Evolutionary conservation across 2,113 vertebrate genomes (phyloP).

Genomic region (Megaceryle torquata): DNA sequence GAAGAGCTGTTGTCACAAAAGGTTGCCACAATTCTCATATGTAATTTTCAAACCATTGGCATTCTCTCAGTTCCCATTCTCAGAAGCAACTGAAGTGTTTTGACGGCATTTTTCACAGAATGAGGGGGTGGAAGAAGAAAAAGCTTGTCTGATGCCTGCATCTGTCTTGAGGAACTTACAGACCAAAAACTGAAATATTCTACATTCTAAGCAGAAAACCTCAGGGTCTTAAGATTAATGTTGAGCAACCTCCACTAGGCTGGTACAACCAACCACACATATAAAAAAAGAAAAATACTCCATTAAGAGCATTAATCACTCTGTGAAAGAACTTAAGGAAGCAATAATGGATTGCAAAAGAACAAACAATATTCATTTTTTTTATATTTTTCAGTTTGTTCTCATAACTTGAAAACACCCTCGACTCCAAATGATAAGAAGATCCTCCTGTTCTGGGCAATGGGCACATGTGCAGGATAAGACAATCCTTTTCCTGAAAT

Average conservation of each 20-base stretch:
- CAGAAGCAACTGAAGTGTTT: constrained; percentile 24
- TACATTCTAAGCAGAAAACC: neutral
- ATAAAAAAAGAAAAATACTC: neutral
- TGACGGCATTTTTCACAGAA: constrained; percentile 28
- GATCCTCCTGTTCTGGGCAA: neutral
- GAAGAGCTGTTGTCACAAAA: constrained; percentile 10
- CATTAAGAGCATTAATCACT: neutral
- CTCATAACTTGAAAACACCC: neutral
- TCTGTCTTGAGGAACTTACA: neutral
- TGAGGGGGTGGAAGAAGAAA: neutral
- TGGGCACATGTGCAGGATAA: neutral
- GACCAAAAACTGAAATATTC: neutral
- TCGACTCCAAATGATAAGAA: neutral
- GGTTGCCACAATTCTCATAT: neutral
- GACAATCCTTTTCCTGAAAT: neutral
- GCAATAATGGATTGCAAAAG: neutral
- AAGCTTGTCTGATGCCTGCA: neutral
- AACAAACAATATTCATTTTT: neutral
- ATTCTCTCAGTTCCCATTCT: neutral
- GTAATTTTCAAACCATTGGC: neutral
- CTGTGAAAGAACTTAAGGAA: neutral
- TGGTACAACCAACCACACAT: neutral
- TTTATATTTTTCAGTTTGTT: neutral
- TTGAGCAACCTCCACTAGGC: neutral
- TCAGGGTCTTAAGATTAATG: neutral